Evolutionary conservation across 1,140 invertebrate genomes (phyloP).

Genomic region (Nebria ingens): DNA sequence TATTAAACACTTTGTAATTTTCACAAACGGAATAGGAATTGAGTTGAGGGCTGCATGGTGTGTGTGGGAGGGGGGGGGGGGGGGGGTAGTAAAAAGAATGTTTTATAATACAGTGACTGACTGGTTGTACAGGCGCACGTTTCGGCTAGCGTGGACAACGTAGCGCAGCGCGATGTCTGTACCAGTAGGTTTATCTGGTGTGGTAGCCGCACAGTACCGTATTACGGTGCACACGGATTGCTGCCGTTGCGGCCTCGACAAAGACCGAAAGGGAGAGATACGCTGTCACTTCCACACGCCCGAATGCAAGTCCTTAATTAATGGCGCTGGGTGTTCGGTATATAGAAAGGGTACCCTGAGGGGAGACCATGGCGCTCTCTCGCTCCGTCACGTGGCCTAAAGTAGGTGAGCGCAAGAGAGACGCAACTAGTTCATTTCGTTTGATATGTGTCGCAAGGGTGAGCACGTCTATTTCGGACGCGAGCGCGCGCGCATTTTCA

Average conservation of each 20-base stretch:
- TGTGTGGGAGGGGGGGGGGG: too few species aligned
- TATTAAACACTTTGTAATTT: slow-evolving; percentile 6
- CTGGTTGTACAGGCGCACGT: neutral
- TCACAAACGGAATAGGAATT: neutral
- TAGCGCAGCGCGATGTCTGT: neutral
- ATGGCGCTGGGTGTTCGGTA: neutral
- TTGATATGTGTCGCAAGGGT: neutral
- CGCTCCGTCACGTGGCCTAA: too few species aligned
- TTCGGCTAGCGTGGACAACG: neutral
- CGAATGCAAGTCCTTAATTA: slow-evolving; percentile 7
- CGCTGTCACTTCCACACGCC: slow-evolving; percentile 3
- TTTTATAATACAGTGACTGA: neutral
- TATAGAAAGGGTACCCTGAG: neutral
- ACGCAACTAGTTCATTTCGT: neutral
- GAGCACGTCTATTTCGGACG: neutral
- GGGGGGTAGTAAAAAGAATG: too few species aligned
- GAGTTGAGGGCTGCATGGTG: too few species aligned
- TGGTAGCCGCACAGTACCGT: neutral
- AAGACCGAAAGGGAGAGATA: slow-evolving; percentile 5
- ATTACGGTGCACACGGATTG: too few species aligned
- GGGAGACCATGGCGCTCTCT: neutral
- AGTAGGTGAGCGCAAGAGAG: too few species aligned
- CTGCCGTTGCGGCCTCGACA: too few species aligned
- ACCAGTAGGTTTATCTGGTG: too few species aligned
- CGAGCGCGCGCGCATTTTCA: too few species aligned